These are phyloP conservation scores for Xylocopa sonorina DNA, from an alignment of 1,140 invertebrate species.

Conservation along the genomic window DNA sequence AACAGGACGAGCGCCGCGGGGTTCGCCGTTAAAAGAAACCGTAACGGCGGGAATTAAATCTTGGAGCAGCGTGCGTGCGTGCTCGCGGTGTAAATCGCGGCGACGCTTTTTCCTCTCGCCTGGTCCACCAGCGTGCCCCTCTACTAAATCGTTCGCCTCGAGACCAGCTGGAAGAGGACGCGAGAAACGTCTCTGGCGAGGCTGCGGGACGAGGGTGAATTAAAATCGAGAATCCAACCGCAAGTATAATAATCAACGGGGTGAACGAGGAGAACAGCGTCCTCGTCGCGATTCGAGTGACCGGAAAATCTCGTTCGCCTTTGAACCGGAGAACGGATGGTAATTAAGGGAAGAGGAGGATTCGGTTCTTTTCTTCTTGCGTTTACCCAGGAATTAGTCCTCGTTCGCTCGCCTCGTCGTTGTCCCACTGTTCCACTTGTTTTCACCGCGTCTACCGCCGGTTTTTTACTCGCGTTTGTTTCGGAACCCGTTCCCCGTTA, in stretches of 20 bases:
- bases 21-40: background rate
- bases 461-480: constrained; percentile 55
- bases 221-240: background rate
- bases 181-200: background rate
- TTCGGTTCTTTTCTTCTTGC: background rate
- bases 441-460: background rate
- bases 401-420: background rate
- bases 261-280: background rate
- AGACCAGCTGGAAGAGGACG: too few relatives aligned
- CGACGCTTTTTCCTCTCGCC: background rate
- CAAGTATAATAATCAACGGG: background rate
- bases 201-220: background rate
- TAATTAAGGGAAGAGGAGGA: constrained; percentile 42
- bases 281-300: background rate
- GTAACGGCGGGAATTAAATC: constrained; percentile 34
- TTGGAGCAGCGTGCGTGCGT: background rate
- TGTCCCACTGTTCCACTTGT: background rate
- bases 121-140: background rate
- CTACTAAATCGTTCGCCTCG: background rate
- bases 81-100: background rate
- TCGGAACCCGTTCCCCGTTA: constrained; percentile 27
- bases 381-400: constrained; percentile 37
- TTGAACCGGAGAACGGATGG: constrained; percentile 4
- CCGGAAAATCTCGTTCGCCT: background rate
- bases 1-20: background rate